phyloP scores from a whole-genome alignment of 2,113 vertebrate genomes.

The Agelaius phoeniceus region DNA sequence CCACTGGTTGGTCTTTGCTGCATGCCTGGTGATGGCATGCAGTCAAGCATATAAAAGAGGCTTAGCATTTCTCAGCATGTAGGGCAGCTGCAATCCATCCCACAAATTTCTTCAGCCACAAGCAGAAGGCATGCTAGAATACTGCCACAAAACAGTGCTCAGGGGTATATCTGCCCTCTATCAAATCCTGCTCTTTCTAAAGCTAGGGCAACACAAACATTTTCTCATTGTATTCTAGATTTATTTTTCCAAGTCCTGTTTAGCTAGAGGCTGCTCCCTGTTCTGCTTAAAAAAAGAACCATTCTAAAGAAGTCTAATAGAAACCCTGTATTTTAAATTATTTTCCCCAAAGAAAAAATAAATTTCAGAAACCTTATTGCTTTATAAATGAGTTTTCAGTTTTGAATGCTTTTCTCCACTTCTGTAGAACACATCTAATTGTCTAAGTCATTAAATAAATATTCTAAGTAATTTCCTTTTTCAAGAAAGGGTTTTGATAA shows the following conservation, averaged over 20 bases:
- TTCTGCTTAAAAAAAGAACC: not conserved
- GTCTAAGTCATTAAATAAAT: not conserved
- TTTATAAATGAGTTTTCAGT: slow-evolving; percentile 9
- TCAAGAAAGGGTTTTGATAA: not conserved
- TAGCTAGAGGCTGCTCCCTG: not conserved
- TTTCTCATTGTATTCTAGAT: not conserved
- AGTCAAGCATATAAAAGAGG: not conserved
- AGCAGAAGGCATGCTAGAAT: not conserved
- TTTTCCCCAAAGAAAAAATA: not conserved
- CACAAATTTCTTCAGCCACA: not conserved
- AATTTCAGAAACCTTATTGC: not conserved
- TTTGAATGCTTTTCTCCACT: not conserved
- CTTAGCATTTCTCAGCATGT: not conserved
- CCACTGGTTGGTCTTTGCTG: not conserved
- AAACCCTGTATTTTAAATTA: not conserved
- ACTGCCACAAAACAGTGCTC: not conserved
- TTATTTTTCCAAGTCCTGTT: not conserved
- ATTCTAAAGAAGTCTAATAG: not conserved
- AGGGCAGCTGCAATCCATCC: not conserved
- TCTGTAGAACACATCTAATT: not conserved
- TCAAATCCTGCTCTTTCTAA: not conserved
- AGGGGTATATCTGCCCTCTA: not conserved
- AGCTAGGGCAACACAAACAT: not conserved
- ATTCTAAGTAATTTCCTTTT: not conserved
- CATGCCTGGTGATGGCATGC: not conserved